Conservation (phyloP, 2,888 invertebrate genomes). For the Lordiphosa andalusiaca region DNA sequence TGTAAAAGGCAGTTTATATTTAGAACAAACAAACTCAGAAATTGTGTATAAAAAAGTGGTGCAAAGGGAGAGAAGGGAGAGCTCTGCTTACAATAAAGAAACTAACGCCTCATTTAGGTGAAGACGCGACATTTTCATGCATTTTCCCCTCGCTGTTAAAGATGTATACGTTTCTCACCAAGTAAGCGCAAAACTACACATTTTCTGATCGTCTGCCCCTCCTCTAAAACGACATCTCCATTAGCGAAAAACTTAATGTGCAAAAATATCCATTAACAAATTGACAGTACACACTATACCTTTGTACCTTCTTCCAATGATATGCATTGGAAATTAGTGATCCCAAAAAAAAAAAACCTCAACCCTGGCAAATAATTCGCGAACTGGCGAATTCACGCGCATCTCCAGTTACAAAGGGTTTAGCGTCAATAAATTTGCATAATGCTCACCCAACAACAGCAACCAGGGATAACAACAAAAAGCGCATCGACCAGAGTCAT, state of each 20-base stretch:
- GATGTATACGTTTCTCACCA: no score
- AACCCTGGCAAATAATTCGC: constrained; percentile 8
- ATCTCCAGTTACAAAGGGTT: constrained; percentile 70
- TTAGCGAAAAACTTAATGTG: constrained; percentile 3
- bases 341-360: constrained; percentile 12
- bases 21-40: no score
- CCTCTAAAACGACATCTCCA: no score
- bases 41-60: no score
- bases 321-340: constrained; percentile 24
- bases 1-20: no score
- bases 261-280: constrained; percentile 13
- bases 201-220: no score
- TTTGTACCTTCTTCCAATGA: not conserved
- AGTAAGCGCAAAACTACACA: no score
- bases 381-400: constrained; percentile 57
- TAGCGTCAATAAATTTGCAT: constrained; percentile 62
- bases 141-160: not conserved
- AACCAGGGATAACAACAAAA: constrained; percentile 50
- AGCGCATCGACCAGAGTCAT: constrained; percentile 40
- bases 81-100: no score
- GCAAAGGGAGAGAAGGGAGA: no score
- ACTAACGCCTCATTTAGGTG: no score
- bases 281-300: constrained; percentile 2
- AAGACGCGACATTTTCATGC: no score
- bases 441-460: constrained; percentile 45